phyloP scores from a whole-genome alignment of 2,113 vertebrate species.

The Oenanthe oenanthe region DNA sequence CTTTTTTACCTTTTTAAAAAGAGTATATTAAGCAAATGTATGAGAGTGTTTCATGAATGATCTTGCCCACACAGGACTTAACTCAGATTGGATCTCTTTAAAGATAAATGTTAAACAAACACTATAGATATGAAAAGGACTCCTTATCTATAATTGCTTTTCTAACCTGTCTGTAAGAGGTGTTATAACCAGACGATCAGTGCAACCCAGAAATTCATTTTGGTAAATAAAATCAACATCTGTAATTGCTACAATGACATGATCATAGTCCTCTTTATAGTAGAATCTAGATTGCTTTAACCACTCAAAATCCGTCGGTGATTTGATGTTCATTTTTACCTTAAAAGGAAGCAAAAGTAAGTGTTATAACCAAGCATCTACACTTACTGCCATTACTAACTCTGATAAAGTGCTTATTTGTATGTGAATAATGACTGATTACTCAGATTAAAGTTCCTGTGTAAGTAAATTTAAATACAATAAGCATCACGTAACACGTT shows the following conservation, averaged over 20 bases:
- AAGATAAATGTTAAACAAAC: background rate
- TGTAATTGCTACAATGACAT: slow-evolving; percentile 85
- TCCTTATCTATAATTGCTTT: background rate
- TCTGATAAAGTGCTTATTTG: background rate
- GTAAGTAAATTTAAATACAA: background rate
- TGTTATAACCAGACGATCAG: slow-evolving; percentile 91
- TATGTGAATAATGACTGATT: background rate
- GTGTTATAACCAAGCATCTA: background rate
- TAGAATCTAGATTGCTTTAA: slow-evolving; percentile 91
- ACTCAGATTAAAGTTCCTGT: background rate
- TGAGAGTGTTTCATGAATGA: background rate
- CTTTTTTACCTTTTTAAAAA: background rate
- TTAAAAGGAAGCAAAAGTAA: slow-evolving; percentile 50
- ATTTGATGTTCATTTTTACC: slow-evolving; percentile 85
- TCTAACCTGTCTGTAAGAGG: slow-evolving; percentile 89
- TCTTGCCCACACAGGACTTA: background rate
- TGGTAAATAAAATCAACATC: slow-evolving; percentile 91
- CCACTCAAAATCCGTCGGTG: slow-evolving; percentile 88
- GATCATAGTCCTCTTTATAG: slow-evolving; percentile 85
- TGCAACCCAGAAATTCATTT: slow-evolving; percentile 93
- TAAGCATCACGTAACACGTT: background rate
- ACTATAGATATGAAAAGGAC: background rate
- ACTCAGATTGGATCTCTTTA: background rate
- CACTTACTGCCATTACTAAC: background rate
- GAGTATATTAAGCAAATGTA: background rate